Evolutionary conservation across 2,888 invertebrate species (phyloP).

Genomic region (Latrodectus elegans): DNA sequence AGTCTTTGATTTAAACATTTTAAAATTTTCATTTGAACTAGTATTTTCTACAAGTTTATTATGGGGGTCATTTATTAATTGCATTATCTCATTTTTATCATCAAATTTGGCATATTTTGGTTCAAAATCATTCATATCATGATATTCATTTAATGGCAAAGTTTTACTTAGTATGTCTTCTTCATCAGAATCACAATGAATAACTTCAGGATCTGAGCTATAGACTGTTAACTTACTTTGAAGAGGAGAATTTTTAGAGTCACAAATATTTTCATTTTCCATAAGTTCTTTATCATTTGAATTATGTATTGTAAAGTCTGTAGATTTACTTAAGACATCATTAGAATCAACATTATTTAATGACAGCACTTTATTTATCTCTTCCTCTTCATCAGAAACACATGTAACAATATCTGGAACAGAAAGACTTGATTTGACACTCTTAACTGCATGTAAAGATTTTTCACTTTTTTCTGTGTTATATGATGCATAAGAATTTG

Average conservation of each 20-base stretch:
- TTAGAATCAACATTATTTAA: background rate
- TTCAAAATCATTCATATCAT: no score
- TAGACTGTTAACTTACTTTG: background rate
- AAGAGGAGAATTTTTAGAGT: no score
- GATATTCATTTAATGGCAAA: no score
- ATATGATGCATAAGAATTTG: background rate
- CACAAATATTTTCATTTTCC: no score
- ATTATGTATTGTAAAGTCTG: background rate
- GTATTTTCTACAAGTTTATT: background rate
- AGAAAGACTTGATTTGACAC: background rate
- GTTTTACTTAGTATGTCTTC: background rate
- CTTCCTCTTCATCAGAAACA: background rate
- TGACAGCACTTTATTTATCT: background rate
- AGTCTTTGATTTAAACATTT: no score
- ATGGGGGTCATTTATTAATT: background rate
- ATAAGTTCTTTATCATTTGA: background rate
- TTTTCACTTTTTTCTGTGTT: background rate
- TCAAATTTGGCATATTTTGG: background rate
- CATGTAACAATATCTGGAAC: background rate
- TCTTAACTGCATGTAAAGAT: background rate
- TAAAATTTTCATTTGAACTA: background rate
- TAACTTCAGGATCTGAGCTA: background rate
- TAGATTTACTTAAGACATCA: background rate
- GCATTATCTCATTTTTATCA: background rate
- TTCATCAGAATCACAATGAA: slow-evolving; percentile 19